Percentiles rank a stretch among this genome's conserved stretches.
Evolutionary conservation across 2,888 invertebrate species (phyloP).

Genomic region (Dolichopus griseipennis): DNA sequence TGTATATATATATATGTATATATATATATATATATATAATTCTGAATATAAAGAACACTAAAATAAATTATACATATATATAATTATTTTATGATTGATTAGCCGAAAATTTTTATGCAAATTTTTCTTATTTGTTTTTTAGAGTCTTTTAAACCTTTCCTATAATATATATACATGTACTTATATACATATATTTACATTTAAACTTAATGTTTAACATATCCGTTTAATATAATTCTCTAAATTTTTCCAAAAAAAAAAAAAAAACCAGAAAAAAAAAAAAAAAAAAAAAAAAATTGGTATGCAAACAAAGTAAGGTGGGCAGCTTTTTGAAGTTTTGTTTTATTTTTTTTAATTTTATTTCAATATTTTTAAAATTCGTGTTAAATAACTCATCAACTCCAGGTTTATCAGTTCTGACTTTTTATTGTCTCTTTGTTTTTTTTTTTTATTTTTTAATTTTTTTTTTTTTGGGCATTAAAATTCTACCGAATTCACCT

Average conservation of each 20-base stretch:
- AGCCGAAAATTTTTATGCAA: conserved; percentile 6
- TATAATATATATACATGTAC: too few species aligned
- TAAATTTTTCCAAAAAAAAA: not conserved
- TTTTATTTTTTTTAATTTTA: not conserved
- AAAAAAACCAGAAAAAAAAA: not conserved
- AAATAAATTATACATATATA: too few species aligned
- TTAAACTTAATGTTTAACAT: not conserved
- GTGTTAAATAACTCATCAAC: conserved; percentile 6
- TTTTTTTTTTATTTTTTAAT: not conserved
- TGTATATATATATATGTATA: too few species aligned
- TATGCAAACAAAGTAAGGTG: conserved; percentile 1
- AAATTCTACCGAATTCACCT: not conserved
- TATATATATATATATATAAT: too few species aligned
- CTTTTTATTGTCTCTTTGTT: not conserved
- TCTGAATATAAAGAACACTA: too few species aligned
- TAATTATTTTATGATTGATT: not conserved
- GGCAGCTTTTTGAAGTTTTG: not conserved
- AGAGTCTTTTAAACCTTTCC: not conserved
- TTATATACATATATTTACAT: not conserved
- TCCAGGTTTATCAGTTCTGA: not conserved
- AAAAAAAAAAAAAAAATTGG: not conserved
- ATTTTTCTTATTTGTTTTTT: not conserved
- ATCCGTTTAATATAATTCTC: conserved; percentile 1
- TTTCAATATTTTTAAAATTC: too few species aligned
- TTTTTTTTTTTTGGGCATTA: not conserved